Evolutionary conservation across 2,113 vertebrate species (phyloP).

Genomic region (Accipiter virgatus): DNA sequence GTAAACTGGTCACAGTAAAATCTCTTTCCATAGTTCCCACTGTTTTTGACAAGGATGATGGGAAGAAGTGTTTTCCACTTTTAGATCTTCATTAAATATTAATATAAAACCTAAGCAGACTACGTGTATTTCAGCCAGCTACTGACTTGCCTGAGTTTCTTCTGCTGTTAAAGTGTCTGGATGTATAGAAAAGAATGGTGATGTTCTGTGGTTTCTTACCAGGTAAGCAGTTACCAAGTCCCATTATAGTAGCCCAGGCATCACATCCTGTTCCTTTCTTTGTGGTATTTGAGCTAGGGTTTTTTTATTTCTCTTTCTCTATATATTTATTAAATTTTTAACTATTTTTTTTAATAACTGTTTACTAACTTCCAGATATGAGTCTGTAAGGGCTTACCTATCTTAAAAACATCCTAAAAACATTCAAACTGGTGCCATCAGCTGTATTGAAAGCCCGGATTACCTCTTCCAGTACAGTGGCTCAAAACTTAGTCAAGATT

Average conservation of each 20-base stretch:
- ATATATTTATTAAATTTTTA: not conserved
- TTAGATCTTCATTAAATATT: not conserved
- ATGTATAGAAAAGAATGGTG: not conserved
- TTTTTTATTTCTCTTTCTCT: not conserved
- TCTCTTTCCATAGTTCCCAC: not conserved
- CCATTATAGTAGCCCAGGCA: not conserved
- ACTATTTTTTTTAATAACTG: accelerated
- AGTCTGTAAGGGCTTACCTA: not conserved
- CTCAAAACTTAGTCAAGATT: not conserved
- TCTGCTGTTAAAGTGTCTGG: not conserved
- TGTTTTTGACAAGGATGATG: not conserved
- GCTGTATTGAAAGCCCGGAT: not conserved
- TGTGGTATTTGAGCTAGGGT: not conserved
- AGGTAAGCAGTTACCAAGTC: not conserved
- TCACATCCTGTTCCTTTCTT: not conserved
- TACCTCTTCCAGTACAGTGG: not conserved
- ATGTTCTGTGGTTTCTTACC: not conserved
- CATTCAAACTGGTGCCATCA: not conserved
- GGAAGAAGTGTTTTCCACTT: not conserved
- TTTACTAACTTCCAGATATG: not conserved
- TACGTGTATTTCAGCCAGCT: not conserved
- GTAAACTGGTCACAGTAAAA: not conserved
- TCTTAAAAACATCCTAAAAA: not conserved
- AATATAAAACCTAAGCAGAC: not conserved
- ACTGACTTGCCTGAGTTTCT: not conserved